Percentiles rank a stretch among this genome's conserved stretches.
Evolutionary conservation across 1,140 invertebrate species (phyloP).

Genomic region (Eumaeus atala): DNA sequence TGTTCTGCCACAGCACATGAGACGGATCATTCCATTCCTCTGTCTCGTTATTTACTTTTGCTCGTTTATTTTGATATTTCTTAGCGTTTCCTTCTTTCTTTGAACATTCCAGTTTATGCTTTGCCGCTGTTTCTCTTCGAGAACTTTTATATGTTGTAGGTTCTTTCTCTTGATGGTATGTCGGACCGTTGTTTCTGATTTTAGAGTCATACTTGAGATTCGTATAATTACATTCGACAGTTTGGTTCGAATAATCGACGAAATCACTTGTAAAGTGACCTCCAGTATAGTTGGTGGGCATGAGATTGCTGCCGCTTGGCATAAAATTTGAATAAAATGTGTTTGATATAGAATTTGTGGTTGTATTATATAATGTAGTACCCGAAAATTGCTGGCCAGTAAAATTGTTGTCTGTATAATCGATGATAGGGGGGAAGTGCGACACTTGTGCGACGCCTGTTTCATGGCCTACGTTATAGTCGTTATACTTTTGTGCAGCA

Average conservation of each 20-base stretch:
- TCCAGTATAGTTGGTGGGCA: constrained; percentile 52
- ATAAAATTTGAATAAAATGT: constrained; percentile 67
- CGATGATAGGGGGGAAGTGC: constrained; percentile 61
- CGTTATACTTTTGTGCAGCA: constrained; percentile 51
- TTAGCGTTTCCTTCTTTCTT: constrained; percentile 60
- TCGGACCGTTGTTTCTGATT: constrained; percentile 47
- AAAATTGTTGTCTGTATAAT: constrained; percentile 61
- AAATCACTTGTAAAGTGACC: constrained; percentile 58
- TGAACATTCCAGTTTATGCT: constrained; percentile 65
- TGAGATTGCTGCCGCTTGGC: constrained; percentile 52
- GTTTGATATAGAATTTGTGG: constrained; percentile 65
- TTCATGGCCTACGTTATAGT: constrained; percentile 51
- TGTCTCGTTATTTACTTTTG: constrained; percentile 47
- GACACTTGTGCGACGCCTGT: constrained; percentile 60
- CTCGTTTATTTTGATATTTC: constrained; percentile 60
- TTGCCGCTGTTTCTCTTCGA: constrained; percentile 51
- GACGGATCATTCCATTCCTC: constrained; percentile 60
- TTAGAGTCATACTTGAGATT: constrained; percentile 63
- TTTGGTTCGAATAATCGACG: constrained; percentile 56
- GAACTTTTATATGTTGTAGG: constrained; percentile 45
- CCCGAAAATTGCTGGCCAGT: constrained; percentile 58
- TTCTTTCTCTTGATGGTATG: constrained; percentile 50
- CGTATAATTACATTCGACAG: constrained; percentile 56
- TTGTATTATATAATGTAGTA: constrained; percentile 58
- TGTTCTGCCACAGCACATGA: constrained; percentile 60